phyloP scores from a whole-genome alignment of 2,113 vertebrate genomes.

The Atractosteus spatula region DNA sequence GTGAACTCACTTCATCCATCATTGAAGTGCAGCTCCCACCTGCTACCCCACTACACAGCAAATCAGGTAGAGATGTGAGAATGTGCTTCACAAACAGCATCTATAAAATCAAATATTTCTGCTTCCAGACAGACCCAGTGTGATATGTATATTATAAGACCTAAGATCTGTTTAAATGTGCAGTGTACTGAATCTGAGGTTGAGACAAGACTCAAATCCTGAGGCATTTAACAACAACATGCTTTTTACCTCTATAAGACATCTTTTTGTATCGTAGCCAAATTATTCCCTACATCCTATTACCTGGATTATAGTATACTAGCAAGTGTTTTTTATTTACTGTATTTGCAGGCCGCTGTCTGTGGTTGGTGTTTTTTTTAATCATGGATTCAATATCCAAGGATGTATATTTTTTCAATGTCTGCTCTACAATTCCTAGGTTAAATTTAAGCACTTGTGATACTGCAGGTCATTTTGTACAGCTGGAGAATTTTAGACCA shows the following conservation, averaged over 20 bases:
- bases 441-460: too few relatives aligned
- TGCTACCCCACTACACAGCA: too few relatives aligned
- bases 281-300: conserved; percentile 37
- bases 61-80: too few relatives aligned
- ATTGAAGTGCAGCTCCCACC: too few relatives aligned
- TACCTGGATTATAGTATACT: background rate
- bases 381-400: too few relatives aligned
- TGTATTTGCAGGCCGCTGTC: too few relatives aligned
- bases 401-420: too few relatives aligned
- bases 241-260: conserved; percentile 46
- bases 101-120: conserved; percentile 51
- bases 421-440: too few relatives aligned
- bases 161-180: conserved; percentile 61
- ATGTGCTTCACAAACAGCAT: conserved; percentile 27
- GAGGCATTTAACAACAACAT: conserved; percentile 45
- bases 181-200: conserved; percentile 40
- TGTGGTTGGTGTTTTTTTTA: background rate
- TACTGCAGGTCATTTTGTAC: too few relatives aligned
- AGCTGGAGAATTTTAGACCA: too few relatives aligned
- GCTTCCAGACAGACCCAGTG: conserved; percentile 43
- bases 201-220: conserved; percentile 33
- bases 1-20: too few relatives aligned
- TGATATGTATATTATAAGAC: conserved; percentile 51
- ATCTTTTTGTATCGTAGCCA: conserved; percentile 43
- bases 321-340: background rate